Conservation (phyloP, 2,113 vertebrate species). For the Equus przewalskii region DNA sequence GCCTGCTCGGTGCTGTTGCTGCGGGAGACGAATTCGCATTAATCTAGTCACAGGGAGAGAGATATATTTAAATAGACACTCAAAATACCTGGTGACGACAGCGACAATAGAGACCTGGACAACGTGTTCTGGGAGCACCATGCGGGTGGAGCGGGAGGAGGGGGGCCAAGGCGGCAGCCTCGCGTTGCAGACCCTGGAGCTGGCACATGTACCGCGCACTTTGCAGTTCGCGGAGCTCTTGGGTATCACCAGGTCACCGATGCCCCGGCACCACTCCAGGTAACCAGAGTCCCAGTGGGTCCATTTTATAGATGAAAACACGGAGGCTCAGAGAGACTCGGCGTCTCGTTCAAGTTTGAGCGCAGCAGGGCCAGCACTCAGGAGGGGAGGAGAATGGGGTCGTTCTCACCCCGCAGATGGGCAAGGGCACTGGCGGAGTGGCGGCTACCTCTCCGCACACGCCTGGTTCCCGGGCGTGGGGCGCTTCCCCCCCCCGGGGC, state of each 20-base stretch:
- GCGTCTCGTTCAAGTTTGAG: fast-evolving
- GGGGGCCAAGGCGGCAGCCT: background rate
- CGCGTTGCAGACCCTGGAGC: fast-evolving
- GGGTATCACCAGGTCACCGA: background rate
- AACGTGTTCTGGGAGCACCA: background rate
- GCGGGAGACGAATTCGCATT: background rate
- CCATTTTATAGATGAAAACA: background rate
- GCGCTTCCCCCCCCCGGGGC: background rate
- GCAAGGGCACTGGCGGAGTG: fast-evolving
- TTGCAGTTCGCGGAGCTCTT: background rate
- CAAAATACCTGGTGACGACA: background rate
- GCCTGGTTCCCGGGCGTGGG: background rate
- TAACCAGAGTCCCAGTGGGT: background rate
- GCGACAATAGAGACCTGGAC: background rate
- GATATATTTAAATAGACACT: slow-evolving; percentile 53
- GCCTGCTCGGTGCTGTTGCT: background rate
- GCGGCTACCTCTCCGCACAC: fast-evolving
- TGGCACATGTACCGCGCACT: fast-evolving
- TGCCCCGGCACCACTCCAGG: fast-evolving
- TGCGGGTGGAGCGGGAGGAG: too few species aligned
- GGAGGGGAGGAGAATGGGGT: background rate
- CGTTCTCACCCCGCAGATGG: fast-evolving
- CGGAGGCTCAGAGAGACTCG: background rate
- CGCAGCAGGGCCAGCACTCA: background rate
- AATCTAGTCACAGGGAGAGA: slow-evolving; percentile 16